A percentile compares a stretch with the other conserved stretches of the same genome.
phyloP scores from a whole-genome alignment of 2,797 vertebrate species.

The Sorex maritimensis region DNA sequence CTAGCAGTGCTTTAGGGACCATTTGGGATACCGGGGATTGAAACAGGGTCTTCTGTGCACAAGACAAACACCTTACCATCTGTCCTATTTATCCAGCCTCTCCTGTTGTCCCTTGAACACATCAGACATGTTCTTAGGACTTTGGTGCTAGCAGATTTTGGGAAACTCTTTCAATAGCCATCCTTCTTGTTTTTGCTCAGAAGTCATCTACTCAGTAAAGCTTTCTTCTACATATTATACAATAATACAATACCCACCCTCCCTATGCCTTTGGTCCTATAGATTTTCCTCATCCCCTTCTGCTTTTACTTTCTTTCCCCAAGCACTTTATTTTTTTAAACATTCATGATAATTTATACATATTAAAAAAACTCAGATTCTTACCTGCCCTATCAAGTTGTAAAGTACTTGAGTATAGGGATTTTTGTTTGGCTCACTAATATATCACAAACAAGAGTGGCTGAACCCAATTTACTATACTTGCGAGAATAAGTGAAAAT shows the following conservation, averaged over 20 bases:
- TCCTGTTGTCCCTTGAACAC: background rate
- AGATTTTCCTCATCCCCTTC: background rate
- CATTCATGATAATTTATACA: constrained; percentile 1
- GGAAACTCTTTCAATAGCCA: background rate
- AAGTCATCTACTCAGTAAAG: background rate
- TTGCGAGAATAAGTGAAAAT: constrained; percentile 20
- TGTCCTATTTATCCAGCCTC: too few species aligned
- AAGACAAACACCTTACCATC: too few species aligned
- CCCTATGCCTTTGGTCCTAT: background rate
- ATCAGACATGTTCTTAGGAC: background rate
- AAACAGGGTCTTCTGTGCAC: too few species aligned
- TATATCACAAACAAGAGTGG: background rate
- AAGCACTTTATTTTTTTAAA: background rate
- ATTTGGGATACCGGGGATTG: too few species aligned
- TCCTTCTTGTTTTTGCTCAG: constrained; percentile 34
- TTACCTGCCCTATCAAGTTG: background rate
- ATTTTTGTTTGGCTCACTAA: constrained; percentile 3
- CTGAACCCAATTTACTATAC: background rate
- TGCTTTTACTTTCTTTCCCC: background rate
- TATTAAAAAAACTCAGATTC: constrained; percentile 3
- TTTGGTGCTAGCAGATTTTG: background rate
- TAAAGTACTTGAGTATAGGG: background rate
- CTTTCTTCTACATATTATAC: background rate
- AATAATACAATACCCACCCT: background rate
- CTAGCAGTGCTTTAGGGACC: too few species aligned